These are phyloP conservation scores for Mesoligia furuncula DNA, from an alignment of 2,888 invertebrate genomes.

Conservation along the genomic window DNA sequence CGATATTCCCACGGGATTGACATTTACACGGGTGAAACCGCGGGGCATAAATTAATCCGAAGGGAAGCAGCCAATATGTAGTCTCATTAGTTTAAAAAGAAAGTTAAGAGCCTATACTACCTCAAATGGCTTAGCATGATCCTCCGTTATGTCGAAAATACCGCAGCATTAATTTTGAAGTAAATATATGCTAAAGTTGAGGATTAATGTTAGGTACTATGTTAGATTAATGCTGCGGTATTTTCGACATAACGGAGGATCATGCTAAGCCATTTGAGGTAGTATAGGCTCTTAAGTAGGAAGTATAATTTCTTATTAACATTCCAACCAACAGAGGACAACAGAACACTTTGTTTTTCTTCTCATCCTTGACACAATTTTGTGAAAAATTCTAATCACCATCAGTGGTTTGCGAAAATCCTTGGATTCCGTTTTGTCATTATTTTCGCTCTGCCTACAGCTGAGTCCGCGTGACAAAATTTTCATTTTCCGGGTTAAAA, in stretches of 20 bases:
- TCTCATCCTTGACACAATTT: background rate
- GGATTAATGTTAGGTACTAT: too few species aligned
- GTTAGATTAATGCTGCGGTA: too few species aligned
- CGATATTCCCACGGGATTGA: too few species aligned
- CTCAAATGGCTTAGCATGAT: too few species aligned
- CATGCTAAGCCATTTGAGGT: too few species aligned
- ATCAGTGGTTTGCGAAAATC: slow-evolving; percentile 13
- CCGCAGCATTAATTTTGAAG: too few species aligned
- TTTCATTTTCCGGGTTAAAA: background rate
- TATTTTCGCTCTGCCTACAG: slow-evolving; percentile 1
- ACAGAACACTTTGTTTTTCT: background rate
- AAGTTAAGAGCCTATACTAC: too few species aligned
- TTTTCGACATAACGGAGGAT: too few species aligned
- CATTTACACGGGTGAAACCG: too few species aligned
- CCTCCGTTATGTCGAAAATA: too few species aligned
- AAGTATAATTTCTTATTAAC: background rate
- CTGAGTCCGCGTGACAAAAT: slow-evolving; percentile 1
- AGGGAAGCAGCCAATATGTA: background rate
- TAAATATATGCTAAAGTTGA: too few species aligned
- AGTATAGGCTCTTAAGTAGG: too few species aligned
- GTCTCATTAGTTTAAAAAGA: background rate
- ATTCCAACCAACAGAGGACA: background rate
- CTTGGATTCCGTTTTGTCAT: slow-evolving; percentile 7
- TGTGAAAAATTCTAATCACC: slow-evolving; percentile 12
- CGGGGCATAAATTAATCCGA: background rate